Base-by-base conservation (phyloP, 2,888 invertebrate genomes). In the Coenonympha glycerion region DNA sequence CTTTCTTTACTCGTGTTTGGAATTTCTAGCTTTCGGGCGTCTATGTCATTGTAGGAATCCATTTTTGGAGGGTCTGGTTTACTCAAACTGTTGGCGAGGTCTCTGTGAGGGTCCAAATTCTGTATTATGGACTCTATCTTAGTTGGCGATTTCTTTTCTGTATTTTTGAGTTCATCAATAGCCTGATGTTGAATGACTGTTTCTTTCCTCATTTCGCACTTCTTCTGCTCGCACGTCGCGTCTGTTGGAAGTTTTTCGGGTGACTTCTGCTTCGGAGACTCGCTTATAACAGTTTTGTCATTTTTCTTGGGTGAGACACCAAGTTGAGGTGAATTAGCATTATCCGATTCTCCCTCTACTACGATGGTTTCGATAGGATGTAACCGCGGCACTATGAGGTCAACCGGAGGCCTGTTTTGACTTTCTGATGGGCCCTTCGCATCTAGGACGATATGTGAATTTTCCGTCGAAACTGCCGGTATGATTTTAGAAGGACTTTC, bases 161-260 rank as follows among this genome's bases (percentile, higher is more conserved):
- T 30, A 37, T 45, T 65, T 59, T 79, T 85, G 11, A 53, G 53
- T 47, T 87, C 86, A 22, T 86, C 86, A 2, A 67, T 57, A 24
- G 69, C 71, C 57, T 87, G 86, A 62, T 81, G 84, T 62, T 85
- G 86, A 48, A 87, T 87, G 0, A 87, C 86, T 2, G 86, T 86
- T 62, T 86, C 87, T 62, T 86, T 86, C 49, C 87, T 73, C 40
- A 80, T 58, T 61, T 86, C 86, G 30, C 65, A 66, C 57, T 76
- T 80, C 63, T 79, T 83, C 53, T 73, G 79, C 30, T 83, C 82
- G 47, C 56, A 61, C 11, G 59, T 52, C 0, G 59, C 31, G 33
- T 80, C 80, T 8, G 58, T 44, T 6, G 60, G 66, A 2, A 62
- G 53, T 57, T 69, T 76, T 47, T 84, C 83, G 1, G 79, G 77